Percentiles rank a stretch among this genome's conserved stretches.
phyloP scores from a whole-genome alignment of 2,888 invertebrate genomes.

The Drosophila acutilabella region DNA sequence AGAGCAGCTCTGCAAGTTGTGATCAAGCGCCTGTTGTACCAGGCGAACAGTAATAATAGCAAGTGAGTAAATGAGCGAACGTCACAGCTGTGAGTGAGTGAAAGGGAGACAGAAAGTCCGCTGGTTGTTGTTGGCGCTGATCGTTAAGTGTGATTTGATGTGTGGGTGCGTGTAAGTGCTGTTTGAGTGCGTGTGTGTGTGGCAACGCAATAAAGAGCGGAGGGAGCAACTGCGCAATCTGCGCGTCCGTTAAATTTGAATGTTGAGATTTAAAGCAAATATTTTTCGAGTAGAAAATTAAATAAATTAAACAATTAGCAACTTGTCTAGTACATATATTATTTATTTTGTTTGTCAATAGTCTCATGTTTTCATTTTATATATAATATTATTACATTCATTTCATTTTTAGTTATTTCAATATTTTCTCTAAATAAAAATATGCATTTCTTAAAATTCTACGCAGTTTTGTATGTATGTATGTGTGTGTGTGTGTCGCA shows the following conservation, averaged over 20 bases:
- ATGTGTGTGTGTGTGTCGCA: slow-evolving; percentile 14
- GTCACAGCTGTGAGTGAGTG: not conserved
- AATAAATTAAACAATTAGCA: slow-evolving; percentile 1
- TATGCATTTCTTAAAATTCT: slow-evolving; percentile 59
- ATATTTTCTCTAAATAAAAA: slow-evolving; percentile 77
- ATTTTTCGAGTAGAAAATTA: too few relatives aligned
- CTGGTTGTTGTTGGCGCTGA: slow-evolving; percentile 7
- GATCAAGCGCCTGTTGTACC: not conserved
- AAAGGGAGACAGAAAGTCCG: not conserved
- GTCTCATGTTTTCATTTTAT: slow-evolving; percentile 78
- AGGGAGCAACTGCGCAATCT: not conserved
- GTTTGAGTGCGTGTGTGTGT: not conserved
- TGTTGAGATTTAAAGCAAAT: not conserved
- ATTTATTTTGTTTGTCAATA: slow-evolving; percentile 69
- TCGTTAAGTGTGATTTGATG: not conserved
- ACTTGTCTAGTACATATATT: slow-evolving; percentile 64
- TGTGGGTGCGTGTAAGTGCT: not conserved
- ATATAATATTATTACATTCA: slow-evolving; percentile 41
- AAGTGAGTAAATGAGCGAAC: too few relatives aligned
- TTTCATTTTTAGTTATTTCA: slow-evolving; percentile 50
- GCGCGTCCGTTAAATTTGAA: slow-evolving; percentile 14
- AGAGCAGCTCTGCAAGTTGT: not conserved
- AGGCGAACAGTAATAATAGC: slow-evolving; percentile 1
- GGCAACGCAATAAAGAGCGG: not conserved
- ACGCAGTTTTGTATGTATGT: slow-evolving; percentile 23